A percentile compares a stretch with the other conserved stretches of the same genome.
Conservation (phyloP, 2,797 vertebrate genomes). For the Lagorchestes hirsutus region DNA sequence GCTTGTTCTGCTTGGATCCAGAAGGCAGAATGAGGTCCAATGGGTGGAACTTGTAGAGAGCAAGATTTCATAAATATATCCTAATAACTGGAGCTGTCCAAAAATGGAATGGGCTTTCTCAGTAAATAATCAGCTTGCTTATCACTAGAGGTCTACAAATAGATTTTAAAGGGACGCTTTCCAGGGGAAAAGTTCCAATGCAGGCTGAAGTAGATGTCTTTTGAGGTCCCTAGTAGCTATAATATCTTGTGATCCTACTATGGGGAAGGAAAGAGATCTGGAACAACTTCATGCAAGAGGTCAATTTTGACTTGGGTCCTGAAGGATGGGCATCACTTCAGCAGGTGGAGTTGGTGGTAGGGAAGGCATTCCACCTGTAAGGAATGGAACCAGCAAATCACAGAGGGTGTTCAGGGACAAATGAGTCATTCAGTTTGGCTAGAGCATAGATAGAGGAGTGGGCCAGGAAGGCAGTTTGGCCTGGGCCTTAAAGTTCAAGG, state of each 20-base stretch:
- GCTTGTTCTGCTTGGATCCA: neutral
- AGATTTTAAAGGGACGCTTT: neutral
- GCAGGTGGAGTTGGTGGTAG: neutral
- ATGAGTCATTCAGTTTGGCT: neutral
- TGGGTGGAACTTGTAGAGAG: neutral
- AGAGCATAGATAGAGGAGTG: neutral
- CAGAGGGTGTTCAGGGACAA: neutral
- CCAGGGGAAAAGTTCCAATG: neutral
- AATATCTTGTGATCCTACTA: neutral
- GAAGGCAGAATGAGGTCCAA: neutral
- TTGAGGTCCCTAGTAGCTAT: neutral
- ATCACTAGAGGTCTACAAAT: neutral
- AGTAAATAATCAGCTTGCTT: neutral
- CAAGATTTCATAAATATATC: neutral
- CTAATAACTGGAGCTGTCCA: neutral
- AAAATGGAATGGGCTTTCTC: neutral
- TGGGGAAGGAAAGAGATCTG: neutral
- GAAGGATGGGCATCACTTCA: neutral
- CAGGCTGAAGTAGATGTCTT: neutral
- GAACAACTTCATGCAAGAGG: neutral
- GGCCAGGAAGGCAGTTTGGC: neutral
- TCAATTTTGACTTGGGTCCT: neutral
- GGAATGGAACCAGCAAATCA: constrained; percentile 10
- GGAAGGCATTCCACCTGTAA: neutral
- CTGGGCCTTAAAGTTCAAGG: neutral